Conservation (phyloP, 2,888 invertebrate species). For the Amiota communis region DNA sequence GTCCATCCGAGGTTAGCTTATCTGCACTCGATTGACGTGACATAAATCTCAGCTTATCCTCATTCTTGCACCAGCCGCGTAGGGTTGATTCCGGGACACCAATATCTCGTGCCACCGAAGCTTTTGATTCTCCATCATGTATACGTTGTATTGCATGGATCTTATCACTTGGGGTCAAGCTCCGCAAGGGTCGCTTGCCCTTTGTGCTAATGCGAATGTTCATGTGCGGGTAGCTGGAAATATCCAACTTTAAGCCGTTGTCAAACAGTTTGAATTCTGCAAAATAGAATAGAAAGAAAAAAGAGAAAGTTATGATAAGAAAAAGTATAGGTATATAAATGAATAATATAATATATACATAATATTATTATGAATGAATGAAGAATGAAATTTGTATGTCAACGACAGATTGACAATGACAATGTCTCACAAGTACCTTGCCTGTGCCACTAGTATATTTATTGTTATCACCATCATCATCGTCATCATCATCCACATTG, state of each 20-base stretch:
- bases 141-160: conserved; percentile 87
- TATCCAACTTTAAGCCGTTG: conserved; percentile 72
- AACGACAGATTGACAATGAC: conserved; percentile 29
- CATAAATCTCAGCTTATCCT: conserved; percentile 82
- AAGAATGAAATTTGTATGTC: conserved; percentile 47
- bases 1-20: conserved; percentile 73
- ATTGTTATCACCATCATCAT: too few species aligned
- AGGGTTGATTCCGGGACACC: conserved; percentile 90
- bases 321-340: conserved; percentile 35
- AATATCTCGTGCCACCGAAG: conserved; percentile 88
- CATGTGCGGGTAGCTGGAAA: conserved; percentile 72
- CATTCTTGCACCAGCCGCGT: conserved; percentile 91
- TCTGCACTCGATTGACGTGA: conserved; percentile 83
- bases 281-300: conserved; percentile 35
- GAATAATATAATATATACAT: conserved; percentile 47
- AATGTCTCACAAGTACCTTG: too few species aligned
- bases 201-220: conserved; percentile 78
- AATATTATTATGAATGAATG: conserved; percentile 24
- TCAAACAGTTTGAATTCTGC: conserved; percentile 71
- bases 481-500: conserved; percentile 34
- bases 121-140: conserved; percentile 89
- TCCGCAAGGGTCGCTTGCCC: conserved; percentile 85
- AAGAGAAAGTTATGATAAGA: not conserved
- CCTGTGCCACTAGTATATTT: too few species aligned
- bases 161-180: conserved; percentile 85